phyloP scores from a whole-genome alignment of 2,888 invertebrate genomes.

The Abrostola triplasia region DNA sequence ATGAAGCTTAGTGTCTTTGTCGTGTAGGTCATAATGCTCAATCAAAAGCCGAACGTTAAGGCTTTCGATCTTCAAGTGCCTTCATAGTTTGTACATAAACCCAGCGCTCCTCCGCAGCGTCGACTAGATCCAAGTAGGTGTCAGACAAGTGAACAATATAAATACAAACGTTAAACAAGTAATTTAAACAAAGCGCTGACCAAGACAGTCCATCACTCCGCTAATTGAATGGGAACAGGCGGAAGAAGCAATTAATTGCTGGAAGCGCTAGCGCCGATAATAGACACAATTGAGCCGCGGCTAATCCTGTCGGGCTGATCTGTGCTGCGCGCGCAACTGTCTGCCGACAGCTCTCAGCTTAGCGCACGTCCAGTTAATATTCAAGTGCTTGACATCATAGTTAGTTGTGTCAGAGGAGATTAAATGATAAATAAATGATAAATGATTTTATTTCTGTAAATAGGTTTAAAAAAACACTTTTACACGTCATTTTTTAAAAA shows the following conservation, averaged over 20 bases:
- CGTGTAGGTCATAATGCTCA: too few relatives aligned
- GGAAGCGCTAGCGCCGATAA: constrained; percentile 7
- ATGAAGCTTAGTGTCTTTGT: too few relatives aligned
- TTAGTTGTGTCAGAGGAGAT: constrained; percentile 2
- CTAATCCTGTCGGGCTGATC: constrained; percentile 4
- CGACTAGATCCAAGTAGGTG: not conserved
- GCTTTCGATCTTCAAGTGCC: too few relatives aligned
- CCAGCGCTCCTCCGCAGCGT: too few relatives aligned
- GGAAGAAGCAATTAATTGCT: constrained; percentile 27
- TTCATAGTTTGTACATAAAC: too few relatives aligned
- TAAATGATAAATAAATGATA: too few relatives aligned
- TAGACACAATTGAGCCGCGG: constrained; percentile 7
- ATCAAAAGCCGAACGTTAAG: too few relatives aligned
- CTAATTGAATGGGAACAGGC: constrained; percentile 9
- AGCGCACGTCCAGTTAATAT: not conserved
- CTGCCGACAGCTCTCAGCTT: not conserved
- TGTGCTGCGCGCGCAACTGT: constrained; percentile 4
- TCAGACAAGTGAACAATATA: not conserved
- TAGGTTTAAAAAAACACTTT: too few relatives aligned
- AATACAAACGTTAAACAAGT: constrained; percentile 7
- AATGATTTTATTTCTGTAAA: too few relatives aligned
- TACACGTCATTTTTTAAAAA: too few relatives aligned
- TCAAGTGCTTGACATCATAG: not conserved
- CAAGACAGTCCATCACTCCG: not conserved
- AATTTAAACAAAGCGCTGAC: constrained; percentile 2